Percentiles rank a stretch among this genome's conserved stretches.
Evolutionary conservation across 2,888 invertebrate species (phyloP).

Genomic region (Eristalis intricaria): DNA sequence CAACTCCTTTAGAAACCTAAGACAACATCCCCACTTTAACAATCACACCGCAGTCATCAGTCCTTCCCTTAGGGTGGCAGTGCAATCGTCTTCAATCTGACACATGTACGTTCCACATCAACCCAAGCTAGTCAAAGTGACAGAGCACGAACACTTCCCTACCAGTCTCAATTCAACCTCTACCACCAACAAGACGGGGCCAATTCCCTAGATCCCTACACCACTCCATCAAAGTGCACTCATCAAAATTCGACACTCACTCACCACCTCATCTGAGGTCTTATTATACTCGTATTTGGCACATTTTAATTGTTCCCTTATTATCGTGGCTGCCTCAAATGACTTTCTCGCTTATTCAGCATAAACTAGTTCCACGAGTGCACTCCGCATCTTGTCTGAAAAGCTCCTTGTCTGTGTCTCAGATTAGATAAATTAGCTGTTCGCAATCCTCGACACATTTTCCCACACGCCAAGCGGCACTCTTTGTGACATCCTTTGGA

Average conservation of each 20-base stretch:
- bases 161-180: too few species aligned
- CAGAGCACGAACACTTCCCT: too few species aligned
- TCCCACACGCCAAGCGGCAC: not conserved
- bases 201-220: not conserved
- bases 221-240: not conserved
- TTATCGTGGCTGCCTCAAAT: conserved; percentile 20
- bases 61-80: too few species aligned
- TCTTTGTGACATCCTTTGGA: conserved; percentile 30
- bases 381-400: conserved; percentile 40
- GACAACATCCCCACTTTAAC: too few species aligned
- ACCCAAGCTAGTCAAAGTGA: too few species aligned
- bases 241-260: not conserved
- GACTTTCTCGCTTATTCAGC: conserved; percentile 23
- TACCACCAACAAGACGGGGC: too few species aligned
- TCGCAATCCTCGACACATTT: conserved; percentile 50
- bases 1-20: too few species aligned
- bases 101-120: too few species aligned
- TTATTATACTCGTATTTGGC: not conserved
- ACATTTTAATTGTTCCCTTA: not conserved
- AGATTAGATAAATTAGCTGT: conserved; percentile 56
- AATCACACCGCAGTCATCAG: too few species aligned
- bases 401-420: conserved; percentile 48
- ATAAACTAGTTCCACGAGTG: conserved; percentile 31
- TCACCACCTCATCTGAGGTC: not conserved
- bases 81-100: too few species aligned